A percentile compares a stretch with the other conserved stretches of the same genome.
These are phyloP conservation scores for Seladonia tumulorum DNA, from an alignment of 2,888 invertebrate genomes.

Conservation along the genomic window DNA sequence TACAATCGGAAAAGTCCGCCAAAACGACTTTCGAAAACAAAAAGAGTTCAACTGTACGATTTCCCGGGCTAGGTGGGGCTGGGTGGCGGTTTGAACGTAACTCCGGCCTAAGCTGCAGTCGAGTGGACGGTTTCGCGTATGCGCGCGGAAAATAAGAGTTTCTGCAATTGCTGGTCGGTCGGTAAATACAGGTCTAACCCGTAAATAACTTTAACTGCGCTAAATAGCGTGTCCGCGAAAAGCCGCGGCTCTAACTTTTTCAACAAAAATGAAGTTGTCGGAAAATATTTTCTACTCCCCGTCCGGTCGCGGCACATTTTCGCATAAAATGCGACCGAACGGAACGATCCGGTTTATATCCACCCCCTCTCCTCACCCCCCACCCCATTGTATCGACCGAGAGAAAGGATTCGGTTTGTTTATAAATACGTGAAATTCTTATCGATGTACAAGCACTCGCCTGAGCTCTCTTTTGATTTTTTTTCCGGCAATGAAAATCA, in stretches of 20 bases:
- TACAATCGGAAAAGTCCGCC: conserved; percentile 10
- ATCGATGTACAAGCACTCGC: background rate
- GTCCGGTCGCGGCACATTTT: conserved; percentile 7
- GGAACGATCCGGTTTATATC: conserved; percentile 9
- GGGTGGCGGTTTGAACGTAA: conserved; percentile 41
- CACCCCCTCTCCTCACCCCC: background rate
- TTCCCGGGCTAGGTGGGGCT: conserved; percentile 16
- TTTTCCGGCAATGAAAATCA: background rate
- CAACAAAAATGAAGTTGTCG: conserved; percentile 33
- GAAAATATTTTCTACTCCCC: conserved; percentile 30
- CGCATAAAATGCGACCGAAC: background rate
- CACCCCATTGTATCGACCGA: background rate
- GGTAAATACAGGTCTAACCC: conserved; percentile 47
- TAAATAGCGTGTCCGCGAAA: conserved; percentile 44
- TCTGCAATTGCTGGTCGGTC: conserved; percentile 46
- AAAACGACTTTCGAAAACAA: background rate
- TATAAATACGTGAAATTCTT: background rate
- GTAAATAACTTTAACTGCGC: conserved; percentile 54
- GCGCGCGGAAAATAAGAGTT: conserved; percentile 53
- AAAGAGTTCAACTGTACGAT: conserved; percentile 13
- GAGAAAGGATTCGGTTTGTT: background rate
- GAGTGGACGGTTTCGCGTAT: conserved; percentile 33
- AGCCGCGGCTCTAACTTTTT: conserved; percentile 40
- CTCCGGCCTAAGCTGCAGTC: conserved; percentile 34
- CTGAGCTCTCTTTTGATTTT: background rate